A percentile compares a stretch with the other conserved stretches of the same genome.
These are phyloP conservation scores for Pipistrellus pipistrellus DNA, from an alignment of 2,797 vertebrate genomes.

Conservation along the genomic window DNA sequence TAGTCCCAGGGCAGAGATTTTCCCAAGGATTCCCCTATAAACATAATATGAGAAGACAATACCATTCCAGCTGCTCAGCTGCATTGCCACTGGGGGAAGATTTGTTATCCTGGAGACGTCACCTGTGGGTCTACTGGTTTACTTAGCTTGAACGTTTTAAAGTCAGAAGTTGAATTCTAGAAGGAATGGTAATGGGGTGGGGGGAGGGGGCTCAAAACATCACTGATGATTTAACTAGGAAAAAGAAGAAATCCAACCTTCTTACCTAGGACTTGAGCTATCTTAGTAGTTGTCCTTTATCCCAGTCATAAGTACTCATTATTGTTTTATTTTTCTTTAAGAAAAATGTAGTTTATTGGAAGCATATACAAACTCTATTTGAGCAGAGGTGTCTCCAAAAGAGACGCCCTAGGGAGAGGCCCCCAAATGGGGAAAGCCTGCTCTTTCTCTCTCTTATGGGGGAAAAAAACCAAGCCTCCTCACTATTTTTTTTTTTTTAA, in stretches of 20 bases:
- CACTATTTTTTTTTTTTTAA: not conserved
- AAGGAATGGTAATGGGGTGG: not conserved
- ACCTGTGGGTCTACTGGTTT: not conserved
- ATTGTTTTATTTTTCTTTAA: not conserved
- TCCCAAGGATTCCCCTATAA: conserved; percentile 40
- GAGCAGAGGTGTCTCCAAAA: no score
- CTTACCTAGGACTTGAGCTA: not conserved
- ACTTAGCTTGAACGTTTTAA: conserved; percentile 67
- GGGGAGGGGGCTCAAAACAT: not conserved
- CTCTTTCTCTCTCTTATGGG: no score
- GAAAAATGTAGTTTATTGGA: no score
- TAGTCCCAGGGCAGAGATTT: conserved; percentile 63
- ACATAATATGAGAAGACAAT: conserved; percentile 43
- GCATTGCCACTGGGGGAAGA: not conserved
- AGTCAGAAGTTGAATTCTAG: conserved; percentile 50
- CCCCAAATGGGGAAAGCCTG: no score
- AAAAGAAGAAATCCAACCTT: not conserved
- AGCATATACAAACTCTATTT: no score
- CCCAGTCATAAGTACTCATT: not conserved
- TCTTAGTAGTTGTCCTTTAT: not conserved
- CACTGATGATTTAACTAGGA: not conserved
- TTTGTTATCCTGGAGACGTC: conserved; percentile 47
- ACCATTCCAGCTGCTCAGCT: conserved; percentile 14
- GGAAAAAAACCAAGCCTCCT: not conserved
- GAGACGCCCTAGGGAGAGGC: no score